These are phyloP conservation scores for Mormyrus hasselquistii DNA, from an alignment of 2,797 vertebrate genomes.

Conservation along the genomic window DNA sequence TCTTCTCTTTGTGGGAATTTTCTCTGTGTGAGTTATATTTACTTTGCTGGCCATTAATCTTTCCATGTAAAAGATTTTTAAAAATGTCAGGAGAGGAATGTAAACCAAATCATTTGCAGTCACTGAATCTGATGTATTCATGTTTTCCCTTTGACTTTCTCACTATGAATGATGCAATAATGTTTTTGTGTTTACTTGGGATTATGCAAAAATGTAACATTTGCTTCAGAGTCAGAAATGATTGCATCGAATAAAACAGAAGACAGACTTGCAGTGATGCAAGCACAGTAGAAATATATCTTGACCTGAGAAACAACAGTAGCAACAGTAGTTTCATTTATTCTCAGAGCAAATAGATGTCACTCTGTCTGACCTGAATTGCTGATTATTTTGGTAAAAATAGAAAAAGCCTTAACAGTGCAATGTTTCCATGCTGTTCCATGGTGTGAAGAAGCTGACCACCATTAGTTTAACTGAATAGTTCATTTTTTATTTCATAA, in stretches of 20 bases:
- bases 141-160: conserved; percentile 35
- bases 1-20: background rate
- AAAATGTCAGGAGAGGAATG: conserved; percentile 51
- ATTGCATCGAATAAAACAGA: background rate
- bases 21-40: conserved; percentile 28
- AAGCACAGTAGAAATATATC: background rate
- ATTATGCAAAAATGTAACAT: background rate
- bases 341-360: background rate
- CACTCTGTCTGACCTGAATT: background rate
- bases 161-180: background rate
- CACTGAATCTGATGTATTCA: conserved; percentile 40
- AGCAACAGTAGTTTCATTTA: background rate
- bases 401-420: background rate
- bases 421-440: background rate
- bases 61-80: conserved; percentile 48
- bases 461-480: background rate
- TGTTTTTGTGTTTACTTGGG: background rate
- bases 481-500: background rate
- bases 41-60: conserved; percentile 37
- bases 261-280: background rate
- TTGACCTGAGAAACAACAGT: background rate
- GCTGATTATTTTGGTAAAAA: background rate
- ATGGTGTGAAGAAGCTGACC: background rate
- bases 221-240: background rate
- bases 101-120: conserved; percentile 48